phyloP scores from a whole-genome alignment of 2,888 invertebrate species.

The Calliscelio sp. region DNA sequence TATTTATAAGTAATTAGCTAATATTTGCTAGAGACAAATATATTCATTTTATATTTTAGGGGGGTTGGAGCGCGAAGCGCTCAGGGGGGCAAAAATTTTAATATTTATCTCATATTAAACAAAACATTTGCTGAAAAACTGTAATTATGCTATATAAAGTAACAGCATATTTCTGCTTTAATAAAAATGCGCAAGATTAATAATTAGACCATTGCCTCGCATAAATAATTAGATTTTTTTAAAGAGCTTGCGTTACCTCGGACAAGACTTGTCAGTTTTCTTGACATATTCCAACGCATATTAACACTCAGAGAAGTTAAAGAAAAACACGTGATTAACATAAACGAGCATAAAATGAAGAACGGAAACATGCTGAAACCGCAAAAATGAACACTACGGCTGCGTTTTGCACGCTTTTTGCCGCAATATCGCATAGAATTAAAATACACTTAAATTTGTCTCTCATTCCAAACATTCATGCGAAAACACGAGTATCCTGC shows the following conservation, averaged over 20 bases:
- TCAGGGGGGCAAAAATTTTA: no score
- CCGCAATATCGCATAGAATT: constrained; percentile 22
- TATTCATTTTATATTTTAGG: no score
- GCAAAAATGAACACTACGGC: not conserved
- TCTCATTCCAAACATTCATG: constrained; percentile 5
- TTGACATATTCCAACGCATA: not conserved
- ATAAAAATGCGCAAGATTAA: no score
- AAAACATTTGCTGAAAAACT: no score
- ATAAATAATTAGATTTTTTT: not conserved
- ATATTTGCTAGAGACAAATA: no score
- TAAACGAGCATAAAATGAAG: constrained; percentile 52
- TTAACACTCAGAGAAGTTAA: constrained; percentile 2
- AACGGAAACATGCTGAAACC: constrained; percentile 16
- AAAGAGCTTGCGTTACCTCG: constrained; percentile 2
- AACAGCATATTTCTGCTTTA: no score
- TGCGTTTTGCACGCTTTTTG: constrained; percentile 26
- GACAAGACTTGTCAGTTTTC: constrained; percentile 17
- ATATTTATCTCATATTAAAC: no score
- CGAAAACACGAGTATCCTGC: constrained; percentile 9
- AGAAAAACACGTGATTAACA: constrained; percentile 45
- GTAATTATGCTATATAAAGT: no score
- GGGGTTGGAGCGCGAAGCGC: no score
- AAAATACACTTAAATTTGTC: constrained; percentile 26
- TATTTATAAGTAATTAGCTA: no score
- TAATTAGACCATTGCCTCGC: not conserved